Evolutionary conservation across 2,888 invertebrate species (phyloP).

Genomic region (Cephus pygmeus): DNA sequence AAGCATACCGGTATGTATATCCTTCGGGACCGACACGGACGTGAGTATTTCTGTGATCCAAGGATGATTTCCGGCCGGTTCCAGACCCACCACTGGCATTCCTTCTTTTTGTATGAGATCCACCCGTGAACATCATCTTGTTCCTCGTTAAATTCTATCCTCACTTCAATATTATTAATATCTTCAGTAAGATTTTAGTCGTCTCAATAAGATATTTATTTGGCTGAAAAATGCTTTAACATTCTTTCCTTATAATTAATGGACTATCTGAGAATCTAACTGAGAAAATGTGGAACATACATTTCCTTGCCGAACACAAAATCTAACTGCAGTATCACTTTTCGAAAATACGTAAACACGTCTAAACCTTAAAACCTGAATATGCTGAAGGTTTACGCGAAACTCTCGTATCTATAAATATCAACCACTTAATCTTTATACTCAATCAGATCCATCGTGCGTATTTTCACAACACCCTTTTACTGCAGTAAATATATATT

Average conservation of each 20-base stretch:
- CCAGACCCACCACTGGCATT: constrained; percentile 60
- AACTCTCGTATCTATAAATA: constrained; percentile 42
- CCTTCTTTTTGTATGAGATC: constrained; percentile 72
- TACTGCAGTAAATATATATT: background rate
- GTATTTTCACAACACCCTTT: background rate
- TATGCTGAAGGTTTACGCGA: constrained; percentile 33
- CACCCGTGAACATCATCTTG: constrained; percentile 79
- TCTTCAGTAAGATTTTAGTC: background rate
- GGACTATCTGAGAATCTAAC: background rate
- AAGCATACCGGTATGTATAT: constrained; percentile 55
- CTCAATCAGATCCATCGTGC: background rate
- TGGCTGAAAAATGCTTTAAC: background rate
- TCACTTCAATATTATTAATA: background rate
- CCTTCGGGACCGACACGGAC: constrained; percentile 50
- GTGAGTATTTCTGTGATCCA: constrained; percentile 47
- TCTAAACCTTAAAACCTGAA: constrained; percentile 7
- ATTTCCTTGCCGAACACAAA: background rate
- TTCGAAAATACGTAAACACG: background rate
- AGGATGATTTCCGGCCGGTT: constrained; percentile 44
- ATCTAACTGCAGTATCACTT: background rate
- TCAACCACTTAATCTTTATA: constrained; percentile 24
- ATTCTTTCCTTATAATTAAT: background rate
- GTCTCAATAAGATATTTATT: background rate
- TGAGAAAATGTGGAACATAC: background rate
- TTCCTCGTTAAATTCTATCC: background rate